Base-by-base conservation (phyloP, 2,888 invertebrate species). In the Chouioia cunea region DNA sequence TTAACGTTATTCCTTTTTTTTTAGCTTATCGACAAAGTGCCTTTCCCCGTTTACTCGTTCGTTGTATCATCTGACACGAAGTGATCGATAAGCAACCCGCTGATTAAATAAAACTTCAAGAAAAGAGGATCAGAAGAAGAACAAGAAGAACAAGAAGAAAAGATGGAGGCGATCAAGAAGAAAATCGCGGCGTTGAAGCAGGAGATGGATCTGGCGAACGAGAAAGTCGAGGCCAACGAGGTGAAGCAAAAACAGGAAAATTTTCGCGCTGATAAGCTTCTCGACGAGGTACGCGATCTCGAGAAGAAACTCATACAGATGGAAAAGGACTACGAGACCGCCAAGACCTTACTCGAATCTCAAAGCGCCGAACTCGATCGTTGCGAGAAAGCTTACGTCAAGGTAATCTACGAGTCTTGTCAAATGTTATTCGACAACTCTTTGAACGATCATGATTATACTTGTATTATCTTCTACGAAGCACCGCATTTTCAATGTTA, bases 301-400 rank as follows among this genome's bases (percentile, higher is more conserved):
- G 94, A 95, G 87, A 99, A 99, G 91, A 97, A 97, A 89, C 93
- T 97, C 85, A 88, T 92, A 77, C 96, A 96, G 87, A 93, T 97
- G 78, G 98, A 99, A 86, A 93, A 92, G 82, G 97, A 98, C 88
- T 91, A 97, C 83, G 92, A 91, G 83, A 89, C 91, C 80, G 92
- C 94, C 87, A 97, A 98, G 90, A 93, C 94, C 85, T 91, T 91
- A 81, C 90, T 98, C 82, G 93, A 95, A 79, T 93, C 94, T 86
- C 95, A 96, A 86, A 96, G 95, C 87, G 92, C 93, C 82, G 95
- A 95, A 87, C 90, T 98, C 81, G 99, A 99, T 86, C 95, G 95
- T 87, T 95, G 94, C 88, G 97, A 98, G 86, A 98, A 97, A 89
- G 89, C 91, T 77, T 90, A 93, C 81, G 91, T 93, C 79, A 89